Conservation (phyloP, 2,113 vertebrate genomes). For the Numenius arquata region DNA sequence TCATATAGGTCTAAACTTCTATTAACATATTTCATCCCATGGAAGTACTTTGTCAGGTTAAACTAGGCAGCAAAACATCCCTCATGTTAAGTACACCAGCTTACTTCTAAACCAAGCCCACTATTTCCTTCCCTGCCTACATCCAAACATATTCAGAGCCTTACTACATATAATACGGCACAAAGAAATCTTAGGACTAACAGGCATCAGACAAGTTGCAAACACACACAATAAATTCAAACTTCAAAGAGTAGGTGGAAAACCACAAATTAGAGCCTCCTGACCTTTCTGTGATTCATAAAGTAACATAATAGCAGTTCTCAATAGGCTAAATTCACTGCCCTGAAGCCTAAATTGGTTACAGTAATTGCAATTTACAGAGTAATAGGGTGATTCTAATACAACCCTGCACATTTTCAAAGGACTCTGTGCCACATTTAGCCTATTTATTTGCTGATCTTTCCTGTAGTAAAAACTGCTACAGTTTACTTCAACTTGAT, state of each 20-base stretch:
- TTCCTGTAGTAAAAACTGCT: background rate
- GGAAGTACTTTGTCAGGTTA: background rate
- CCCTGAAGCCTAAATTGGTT: background rate
- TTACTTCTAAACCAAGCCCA: slow-evolving; percentile 22
- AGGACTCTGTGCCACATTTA: background rate
- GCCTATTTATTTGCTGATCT: background rate
- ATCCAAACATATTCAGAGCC: background rate
- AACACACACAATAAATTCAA: background rate
- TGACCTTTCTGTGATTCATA: slow-evolving; percentile 31
- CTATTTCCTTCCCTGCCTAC: slow-evolving; percentile 22
- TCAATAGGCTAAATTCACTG: slow-evolving; percentile 5
- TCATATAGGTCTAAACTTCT: background rate
- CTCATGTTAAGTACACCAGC: background rate
- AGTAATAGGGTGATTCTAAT: background rate
- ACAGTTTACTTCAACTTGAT: background rate
- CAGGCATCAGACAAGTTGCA: slow-evolving; percentile 15
- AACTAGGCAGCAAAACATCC: background rate
- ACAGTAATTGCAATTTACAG: background rate
- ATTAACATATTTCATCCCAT: background rate
- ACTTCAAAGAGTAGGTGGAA: slow-evolving; percentile 53
- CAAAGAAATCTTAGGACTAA: background rate
- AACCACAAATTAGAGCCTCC: slow-evolving; percentile 46
- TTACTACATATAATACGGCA: background rate
- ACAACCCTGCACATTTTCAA: background rate
- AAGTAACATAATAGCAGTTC: background rate